Base-by-base conservation (phyloP, 2,888 invertebrate species). In the Chalcis sispes region DNA sequence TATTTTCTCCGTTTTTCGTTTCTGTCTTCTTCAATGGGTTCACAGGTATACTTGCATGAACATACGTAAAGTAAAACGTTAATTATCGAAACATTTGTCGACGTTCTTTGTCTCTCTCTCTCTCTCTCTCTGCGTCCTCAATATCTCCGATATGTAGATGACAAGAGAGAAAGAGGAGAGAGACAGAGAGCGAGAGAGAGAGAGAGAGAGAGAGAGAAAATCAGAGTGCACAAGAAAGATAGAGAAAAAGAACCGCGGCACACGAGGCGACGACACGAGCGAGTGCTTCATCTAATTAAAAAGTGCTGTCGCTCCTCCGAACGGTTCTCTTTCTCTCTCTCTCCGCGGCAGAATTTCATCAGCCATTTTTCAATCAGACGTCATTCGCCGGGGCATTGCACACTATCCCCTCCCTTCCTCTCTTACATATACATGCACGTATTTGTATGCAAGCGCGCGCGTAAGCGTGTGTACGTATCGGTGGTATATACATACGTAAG, bases 321-420 rank as follows among this genome's bases (percentile, higher is more conserved):
- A 23, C 48, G 13, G 15, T 32, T 50, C 50, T 50, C 50, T 36
- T 15, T 10, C 23, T 18, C 10, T 27, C 32, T 23, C 8, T n/a
- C 50, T 29, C 32, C 36, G 20, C 32, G 52, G 8, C 20, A n/a
- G 52, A 69, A 73, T 77, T 70, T 71, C 77, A 73, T 74, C 73
- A 61, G 70, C 61, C 65, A 74, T 77, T 76, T 77, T 79, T 79
- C 80, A 77, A 76, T 80, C 79, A 73, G 75, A 77, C 72, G 75
- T 77, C 77, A 77, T 74, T 52, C 73, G 71, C 70, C 67, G 54
- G 46, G 59, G 48, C 18, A 18, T 64, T 36, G 13, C 29, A 13
- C 48, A 59, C 18, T 4, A 18, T 3, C 40, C 7, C 46, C 29
- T 8, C 48, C 36, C 18, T 4, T 18, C 1, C 40, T 7, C 46